These are phyloP conservation scores for Chrysolina haemoptera DNA, from an alignment of 2,888 invertebrate species.

Conservation along the genomic window DNA sequence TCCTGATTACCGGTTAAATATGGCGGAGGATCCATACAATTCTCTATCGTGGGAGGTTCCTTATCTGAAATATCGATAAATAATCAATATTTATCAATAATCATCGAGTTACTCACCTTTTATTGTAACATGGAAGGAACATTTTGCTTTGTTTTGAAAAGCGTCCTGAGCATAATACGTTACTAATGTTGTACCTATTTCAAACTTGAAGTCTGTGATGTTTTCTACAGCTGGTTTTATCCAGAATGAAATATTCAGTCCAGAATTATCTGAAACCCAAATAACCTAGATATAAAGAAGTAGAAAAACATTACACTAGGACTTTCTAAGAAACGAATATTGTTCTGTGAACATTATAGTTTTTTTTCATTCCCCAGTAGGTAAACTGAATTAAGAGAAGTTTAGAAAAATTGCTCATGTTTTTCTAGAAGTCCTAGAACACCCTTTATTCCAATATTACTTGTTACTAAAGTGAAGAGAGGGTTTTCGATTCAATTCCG, in stretches of 20 bases:
- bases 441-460: too few relatives aligned
- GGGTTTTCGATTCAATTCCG: too few relatives aligned
- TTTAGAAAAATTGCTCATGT: too few relatives aligned
- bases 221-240: constrained; percentile 73
- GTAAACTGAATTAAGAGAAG: too few relatives aligned
- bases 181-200: constrained; percentile 74
- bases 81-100: neutral
- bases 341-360: too few relatives aligned
- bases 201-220: constrained; percentile 70
- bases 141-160: constrained; percentile 75
- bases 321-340: too few relatives aligned
- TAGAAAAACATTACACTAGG: too few relatives aligned
- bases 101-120: constrained; percentile 65
- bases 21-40: constrained; percentile 74
- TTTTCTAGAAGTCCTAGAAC: too few relatives aligned
- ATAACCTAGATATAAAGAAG: too few relatives aligned
- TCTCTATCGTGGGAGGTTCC: constrained; percentile 74
- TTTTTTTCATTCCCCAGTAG: too few relatives aligned
- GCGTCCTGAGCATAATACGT: constrained; percentile 77
- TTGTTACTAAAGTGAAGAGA: too few relatives aligned
- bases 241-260: constrained; percentile 72
- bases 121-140: constrained; percentile 75
- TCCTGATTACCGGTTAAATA: constrained; percentile 65
- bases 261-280: constrained; percentile 73
- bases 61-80: constrained; percentile 66